Evolutionary conservation across 53 echinoderm and acorn worm genomes (phyloP), one percentile per base, ranked within the genome.

Genomic region (Arbacia lixula): DNA sequence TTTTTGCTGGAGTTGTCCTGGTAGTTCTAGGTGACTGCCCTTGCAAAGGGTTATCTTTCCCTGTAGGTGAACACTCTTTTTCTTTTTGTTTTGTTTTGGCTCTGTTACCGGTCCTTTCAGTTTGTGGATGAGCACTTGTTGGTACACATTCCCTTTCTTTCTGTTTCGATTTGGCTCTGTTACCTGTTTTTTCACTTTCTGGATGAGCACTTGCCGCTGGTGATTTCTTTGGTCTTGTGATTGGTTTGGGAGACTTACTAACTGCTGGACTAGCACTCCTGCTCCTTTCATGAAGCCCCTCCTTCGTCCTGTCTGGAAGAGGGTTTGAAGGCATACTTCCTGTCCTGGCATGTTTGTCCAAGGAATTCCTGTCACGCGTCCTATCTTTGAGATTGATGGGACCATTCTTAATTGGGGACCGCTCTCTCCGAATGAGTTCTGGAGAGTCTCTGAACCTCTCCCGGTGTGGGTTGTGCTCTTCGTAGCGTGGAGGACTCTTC

Each of bases 361-460:
- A 85, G 72, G 73, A 55, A 37, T 39, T 32, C 25, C 55, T 36
- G 31, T 89, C 55, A 35, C 57, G 60, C 16, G 22, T 84, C 56
- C 77, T 76, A 55, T 84, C 66, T 1, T 30, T 71, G 9, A 87
- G 28, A 12, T 78, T 76, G 6, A 68, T 66, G 1, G 71, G 57
- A 2, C 76, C 89, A 76, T 78, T 69, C 39, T 60, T 51, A 26
- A 49, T 4, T 29, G 84, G 80, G 36, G 94, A 94, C 65, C 86
- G 51, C 33, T 82, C 81, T 87, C 89, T 80, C 71, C 85, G 84
- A 0, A 76, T 63, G 21, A 87, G 67, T 35, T 85, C 52, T 24
- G 84, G 84, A 20, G 82, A 53, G 30, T 76, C 85, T 80, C 83
- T 42, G 6, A 81, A 40, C 50, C 85, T 72, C 31, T 86, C 76